Base-by-base conservation (phyloP, 1,140 invertebrate genomes). In the Amphibalanus amphitrite region DNA sequence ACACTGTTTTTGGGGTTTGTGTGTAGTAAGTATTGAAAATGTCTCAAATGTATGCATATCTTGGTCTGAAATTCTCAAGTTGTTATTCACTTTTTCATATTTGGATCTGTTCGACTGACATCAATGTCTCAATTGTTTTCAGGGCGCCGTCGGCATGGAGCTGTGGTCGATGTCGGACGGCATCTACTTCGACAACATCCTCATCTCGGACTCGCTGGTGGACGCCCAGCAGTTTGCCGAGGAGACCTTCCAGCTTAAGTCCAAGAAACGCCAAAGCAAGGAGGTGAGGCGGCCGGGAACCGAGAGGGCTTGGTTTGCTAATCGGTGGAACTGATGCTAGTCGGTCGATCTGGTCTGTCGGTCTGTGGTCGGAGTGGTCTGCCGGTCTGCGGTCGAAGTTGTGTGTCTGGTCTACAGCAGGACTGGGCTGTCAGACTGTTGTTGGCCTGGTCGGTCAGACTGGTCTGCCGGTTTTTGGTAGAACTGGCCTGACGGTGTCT, bases 131-230 rank as follows among this genome's bases (percentile, higher is more conserved):
- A 6, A 15, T 38, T 38, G 4, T 15, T 4, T 82, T 33, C 78
- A 95, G 93, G 85, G 84, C 77, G 94, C 94, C 72, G 83, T 99
- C 74, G 96, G 95, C 47, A 88, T 99, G 79, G 97, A 99, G 80
- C 81, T 99, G 59, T 99, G 97, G 97, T 95, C 95, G 0, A 98
- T 99, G 92, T 95, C 92, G 0, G 88, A 92, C 75, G 86, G 89
- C 76, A 92, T 99, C 76, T 83, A 92, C 67, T 97, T 96, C 82
- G 97, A 99, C 81, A 99, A 99, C 81, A 85, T 99, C 40, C 83
- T 99, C 59, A 86, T 99, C 72, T 92, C 94, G 0, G 92, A 97
- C 79, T 88, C 92, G 76, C 81, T 87, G 72, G 82, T 81, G n/a
- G 84, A 91, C 0, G 92, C 93, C 1, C 83, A 88, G 47, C 82